Conservation (phyloP, 2,888 invertebrate species). For the Hecatera dysodea region DNA sequence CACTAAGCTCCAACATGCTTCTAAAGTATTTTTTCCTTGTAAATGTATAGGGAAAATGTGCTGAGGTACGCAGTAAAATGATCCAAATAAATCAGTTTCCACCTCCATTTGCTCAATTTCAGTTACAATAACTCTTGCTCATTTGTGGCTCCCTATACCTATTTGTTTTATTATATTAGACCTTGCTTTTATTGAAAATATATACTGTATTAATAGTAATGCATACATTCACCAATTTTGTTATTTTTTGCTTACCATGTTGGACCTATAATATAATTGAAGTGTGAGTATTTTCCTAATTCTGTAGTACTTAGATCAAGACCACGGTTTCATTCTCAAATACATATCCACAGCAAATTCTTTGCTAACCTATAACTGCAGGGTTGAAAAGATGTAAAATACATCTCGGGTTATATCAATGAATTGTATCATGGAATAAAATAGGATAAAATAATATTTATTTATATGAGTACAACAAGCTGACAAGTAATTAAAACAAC, state of each 20-base stretch:
- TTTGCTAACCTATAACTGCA: slow-evolving; percentile 3
- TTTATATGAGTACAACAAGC: no score
- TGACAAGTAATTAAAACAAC: not conserved
- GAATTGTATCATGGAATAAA: not conserved
- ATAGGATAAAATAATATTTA: no score
- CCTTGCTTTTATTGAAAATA: slow-evolving; percentile 9
- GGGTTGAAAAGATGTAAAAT: slow-evolving; percentile 1
- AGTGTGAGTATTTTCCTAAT: slow-evolving; percentile 50
- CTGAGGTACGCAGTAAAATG: slow-evolving; percentile 17
- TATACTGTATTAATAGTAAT: slow-evolving; percentile 20
- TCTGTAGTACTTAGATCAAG: slow-evolving; percentile 19
- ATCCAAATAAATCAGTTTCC: slow-evolving; percentile 23
- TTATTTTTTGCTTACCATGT: slow-evolving; percentile 50
- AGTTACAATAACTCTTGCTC: not conserved
- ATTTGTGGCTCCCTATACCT: not conserved
- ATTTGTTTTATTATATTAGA: not conserved
- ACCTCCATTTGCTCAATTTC: slow-evolving; percentile 15
- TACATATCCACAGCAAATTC: not conserved
- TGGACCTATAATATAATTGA: slow-evolving; percentile 36
- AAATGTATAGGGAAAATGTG: slow-evolving; percentile 41
- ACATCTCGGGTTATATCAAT: not conserved
- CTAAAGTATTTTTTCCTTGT: slow-evolving; percentile 41
- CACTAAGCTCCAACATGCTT: slow-evolving; percentile 6
- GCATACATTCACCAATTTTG: slow-evolving; percentile 34
- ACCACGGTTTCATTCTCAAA: not conserved